Evolutionary conservation across 2,113 vertebrate genomes (phyloP).

Genomic region (Rhinopithecus roxellana): DNA sequence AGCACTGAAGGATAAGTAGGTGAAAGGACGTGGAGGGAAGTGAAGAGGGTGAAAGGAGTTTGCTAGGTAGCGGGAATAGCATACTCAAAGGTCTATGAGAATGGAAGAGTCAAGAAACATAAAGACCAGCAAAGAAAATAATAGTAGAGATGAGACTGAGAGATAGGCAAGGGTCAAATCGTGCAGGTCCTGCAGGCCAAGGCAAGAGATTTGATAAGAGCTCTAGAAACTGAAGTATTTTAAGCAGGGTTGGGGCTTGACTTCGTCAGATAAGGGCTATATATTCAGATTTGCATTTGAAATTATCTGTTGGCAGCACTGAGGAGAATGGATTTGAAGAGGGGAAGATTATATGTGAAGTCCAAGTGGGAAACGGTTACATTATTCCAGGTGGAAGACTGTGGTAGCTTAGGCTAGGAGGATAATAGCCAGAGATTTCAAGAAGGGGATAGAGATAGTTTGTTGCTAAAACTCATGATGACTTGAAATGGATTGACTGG

Average conservation of each 20-base stretch:
- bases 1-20: neutral
- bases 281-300: neutral
- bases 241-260: neutral
- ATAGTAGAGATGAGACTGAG: neutral
- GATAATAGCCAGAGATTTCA: neutral
- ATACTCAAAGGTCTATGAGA: neutral
- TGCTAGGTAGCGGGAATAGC: neutral
- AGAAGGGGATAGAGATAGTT: neutral
- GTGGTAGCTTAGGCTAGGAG: neutral
- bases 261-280: no score
- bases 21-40: neutral
- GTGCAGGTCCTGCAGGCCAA: neutral
- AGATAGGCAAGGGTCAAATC: neutral
- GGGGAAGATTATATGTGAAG: neutral
- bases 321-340: slow-evolving; percentile 15
- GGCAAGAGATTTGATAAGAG: neutral
- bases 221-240: neutral
- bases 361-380: neutral
- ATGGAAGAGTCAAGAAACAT: neutral
- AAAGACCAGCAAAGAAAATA: neutral
- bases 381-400: neutral
- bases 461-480: neutral
- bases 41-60: neutral
- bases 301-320: neutral
- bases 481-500: neutral